phyloP scores from a whole-genome alignment of 1,140 invertebrate genomes.

The Drosophila littoralis region DNA sequence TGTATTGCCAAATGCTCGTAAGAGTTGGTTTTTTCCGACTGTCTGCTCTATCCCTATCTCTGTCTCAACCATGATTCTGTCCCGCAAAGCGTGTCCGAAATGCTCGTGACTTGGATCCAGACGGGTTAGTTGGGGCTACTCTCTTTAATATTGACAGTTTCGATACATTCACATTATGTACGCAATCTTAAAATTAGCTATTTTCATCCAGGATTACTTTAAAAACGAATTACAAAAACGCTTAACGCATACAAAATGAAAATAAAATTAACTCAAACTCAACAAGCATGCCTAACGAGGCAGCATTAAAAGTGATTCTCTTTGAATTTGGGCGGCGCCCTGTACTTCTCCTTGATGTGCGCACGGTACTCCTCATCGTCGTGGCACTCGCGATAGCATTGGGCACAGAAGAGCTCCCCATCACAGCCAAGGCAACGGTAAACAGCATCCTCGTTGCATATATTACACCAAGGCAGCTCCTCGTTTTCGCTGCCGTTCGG shows the following conservation, averaged over 20 bases:
- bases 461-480: slow-evolving; percentile 90
- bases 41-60: not conserved
- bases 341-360: slow-evolving; percentile 70
- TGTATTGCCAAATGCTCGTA: too few species aligned
- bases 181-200: slow-evolving; percentile 1
- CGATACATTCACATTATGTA: slow-evolving; percentile 16
- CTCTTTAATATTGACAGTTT: slow-evolving; percentile 21
- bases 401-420: slow-evolving; percentile 89
- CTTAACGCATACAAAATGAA: slow-evolving; percentile 10
- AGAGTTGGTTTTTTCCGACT: too few species aligned
- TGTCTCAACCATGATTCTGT: not conserved
- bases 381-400: slow-evolving; percentile 87
- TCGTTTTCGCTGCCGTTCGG: slow-evolving; percentile 71
- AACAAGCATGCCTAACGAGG: slow-evolving; percentile 17
- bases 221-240: not conserved
- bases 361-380: slow-evolving; percentile 81
- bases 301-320: slow-evolving; percentile 71
- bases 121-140: not conserved
- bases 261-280: slow-evolving; percentile 5
- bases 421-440: slow-evolving; percentile 89
- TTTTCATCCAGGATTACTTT: slow-evolving; percentile 5
- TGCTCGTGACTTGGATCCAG: not conserved
- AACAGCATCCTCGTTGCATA: slow-evolving; percentile 91
- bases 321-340: slow-evolving; percentile 71
- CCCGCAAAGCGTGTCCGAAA: not conserved